Evolutionary conservation across 2,888 invertebrate genomes (phyloP).

Genomic region (Copidosoma aretas): DNA sequence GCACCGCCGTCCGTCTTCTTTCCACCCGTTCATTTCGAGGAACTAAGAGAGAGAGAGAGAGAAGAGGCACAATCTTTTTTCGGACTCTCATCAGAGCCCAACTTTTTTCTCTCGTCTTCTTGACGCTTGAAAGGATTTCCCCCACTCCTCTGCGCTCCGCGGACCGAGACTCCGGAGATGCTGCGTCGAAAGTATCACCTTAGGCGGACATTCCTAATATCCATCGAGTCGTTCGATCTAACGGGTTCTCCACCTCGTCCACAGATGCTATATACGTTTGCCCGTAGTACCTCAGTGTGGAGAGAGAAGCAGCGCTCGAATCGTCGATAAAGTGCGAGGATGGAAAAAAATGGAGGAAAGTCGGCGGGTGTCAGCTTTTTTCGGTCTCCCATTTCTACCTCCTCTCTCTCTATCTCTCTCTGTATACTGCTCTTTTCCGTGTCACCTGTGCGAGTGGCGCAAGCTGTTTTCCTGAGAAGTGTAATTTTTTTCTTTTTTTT

Average conservation of each 20-base stretch:
- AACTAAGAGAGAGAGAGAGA: not conserved
- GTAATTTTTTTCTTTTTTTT: not conserved
- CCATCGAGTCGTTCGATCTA: slow-evolving; percentile 41
- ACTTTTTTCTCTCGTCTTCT: not conserved
- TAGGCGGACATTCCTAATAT: slow-evolving; percentile 45
- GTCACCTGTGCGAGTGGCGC: slow-evolving; percentile 19
- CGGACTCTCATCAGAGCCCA: not conserved
- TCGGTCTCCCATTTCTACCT: not conserved
- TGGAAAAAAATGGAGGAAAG: slow-evolving; percentile 3
- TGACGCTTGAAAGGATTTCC: not conserved
- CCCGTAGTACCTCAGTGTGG: not conserved
- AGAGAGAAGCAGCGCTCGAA: slow-evolving; percentile 17
- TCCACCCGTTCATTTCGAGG: slow-evolving; percentile 40
- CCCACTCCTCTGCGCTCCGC: not conserved
- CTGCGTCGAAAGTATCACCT: slow-evolving; percentile 43
- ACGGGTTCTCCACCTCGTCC: slow-evolving; percentile 24
- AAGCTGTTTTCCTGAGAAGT: slow-evolving; percentile 8
- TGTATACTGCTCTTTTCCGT: slow-evolving; percentile 19
- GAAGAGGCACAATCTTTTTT: not conserved
- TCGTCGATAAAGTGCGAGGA: slow-evolving; percentile 18
- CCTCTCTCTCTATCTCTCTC: slow-evolving; percentile 24
- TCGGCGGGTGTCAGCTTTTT: not conserved
- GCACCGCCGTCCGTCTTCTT: slow-evolving; percentile 17
- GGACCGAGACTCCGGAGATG: not conserved
- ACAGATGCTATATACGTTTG: not conserved